phyloP scores from a whole-genome alignment of 2,888 invertebrate species.

The Octonoba sinensis region DNA sequence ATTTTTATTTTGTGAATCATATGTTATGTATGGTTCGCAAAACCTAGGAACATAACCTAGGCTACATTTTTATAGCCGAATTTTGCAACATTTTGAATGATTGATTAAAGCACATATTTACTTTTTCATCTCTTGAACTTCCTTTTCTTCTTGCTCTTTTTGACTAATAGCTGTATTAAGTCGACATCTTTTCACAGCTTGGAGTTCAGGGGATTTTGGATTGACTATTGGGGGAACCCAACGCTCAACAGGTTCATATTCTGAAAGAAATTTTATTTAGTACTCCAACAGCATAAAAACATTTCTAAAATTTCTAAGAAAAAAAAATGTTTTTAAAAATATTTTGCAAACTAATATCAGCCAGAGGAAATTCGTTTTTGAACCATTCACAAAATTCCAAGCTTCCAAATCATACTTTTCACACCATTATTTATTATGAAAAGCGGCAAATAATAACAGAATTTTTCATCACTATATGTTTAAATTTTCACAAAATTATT shows the following conservation, averaged over 20 bases:
- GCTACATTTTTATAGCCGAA: neutral
- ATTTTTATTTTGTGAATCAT: too few relatives aligned
- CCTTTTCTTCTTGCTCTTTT: constrained; percentile 77
- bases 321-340: too few relatives aligned
- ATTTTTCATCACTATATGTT: too few relatives aligned
- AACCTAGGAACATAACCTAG: neutral
- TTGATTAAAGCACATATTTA: constrained; percentile 68
- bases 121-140: constrained; percentile 78
- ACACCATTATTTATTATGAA: too few relatives aligned
- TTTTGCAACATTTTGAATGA: neutral
- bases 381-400: too few relatives aligned
- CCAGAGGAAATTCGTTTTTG: too few relatives aligned
- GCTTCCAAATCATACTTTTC: too few relatives aligned
- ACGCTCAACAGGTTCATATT: constrained; percentile 30
- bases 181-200: constrained; percentile 75
- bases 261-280: neutral
- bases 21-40: neutral
- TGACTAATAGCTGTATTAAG: constrained; percentile 75
- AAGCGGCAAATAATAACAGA: too few relatives aligned
- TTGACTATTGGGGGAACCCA: constrained; percentile 65
- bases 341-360: too few relatives aligned
- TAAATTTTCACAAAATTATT: too few relatives aligned
- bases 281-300: too few relatives aligned
- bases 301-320: too few relatives aligned
- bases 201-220: constrained; percentile 70